A percentile compares a stretch with the other conserved stretches of the same genome.
These are phyloP conservation scores for Epinephelus lanceolatus DNA, from an alignment of 2,113 vertebrate genomes.

Conservation along the genomic window DNA sequence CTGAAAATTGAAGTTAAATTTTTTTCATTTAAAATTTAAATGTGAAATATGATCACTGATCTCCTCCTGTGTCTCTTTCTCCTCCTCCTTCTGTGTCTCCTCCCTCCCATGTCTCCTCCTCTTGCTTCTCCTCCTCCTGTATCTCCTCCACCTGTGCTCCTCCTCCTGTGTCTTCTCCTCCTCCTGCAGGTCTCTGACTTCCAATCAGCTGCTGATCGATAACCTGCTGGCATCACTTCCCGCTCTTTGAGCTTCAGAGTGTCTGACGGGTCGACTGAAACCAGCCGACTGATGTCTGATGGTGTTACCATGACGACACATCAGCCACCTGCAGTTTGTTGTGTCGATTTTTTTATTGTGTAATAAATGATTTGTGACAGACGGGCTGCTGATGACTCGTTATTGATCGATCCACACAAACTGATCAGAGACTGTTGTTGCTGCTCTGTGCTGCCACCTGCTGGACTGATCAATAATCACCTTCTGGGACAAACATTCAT, in stretches of 20 bases:
- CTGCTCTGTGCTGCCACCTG: not conserved
- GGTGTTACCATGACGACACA: not conserved
- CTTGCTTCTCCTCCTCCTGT: not conserved
- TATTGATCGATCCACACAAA: not conserved
- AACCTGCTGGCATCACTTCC: conserved; percentile 1
- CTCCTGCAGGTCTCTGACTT: not conserved
- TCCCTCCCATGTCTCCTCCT: too few species aligned
- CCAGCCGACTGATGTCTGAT: not conserved
- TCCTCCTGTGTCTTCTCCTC: too few species aligned
- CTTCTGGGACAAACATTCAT: not conserved
- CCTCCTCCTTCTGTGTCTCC: too few species aligned
- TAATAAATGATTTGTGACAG: conserved; percentile 2
- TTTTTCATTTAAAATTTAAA: too few species aligned
- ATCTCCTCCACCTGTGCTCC: not conserved
- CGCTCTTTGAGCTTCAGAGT: too few species aligned
- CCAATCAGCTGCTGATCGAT: not conserved
- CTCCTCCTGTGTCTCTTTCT: too few species aligned
- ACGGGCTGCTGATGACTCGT: not conserved
- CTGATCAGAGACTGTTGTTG: too few species aligned
- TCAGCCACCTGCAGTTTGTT: not conserved
- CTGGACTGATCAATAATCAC: conserved; percentile 1
- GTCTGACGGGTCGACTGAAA: not conserved
- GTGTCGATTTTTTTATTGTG: not conserved
- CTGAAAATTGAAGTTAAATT: too few species aligned
- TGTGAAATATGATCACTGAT: too few species aligned